phyloP scores from a whole-genome alignment of 2,888 invertebrate genomes.

The Anodontia alba region DNA sequence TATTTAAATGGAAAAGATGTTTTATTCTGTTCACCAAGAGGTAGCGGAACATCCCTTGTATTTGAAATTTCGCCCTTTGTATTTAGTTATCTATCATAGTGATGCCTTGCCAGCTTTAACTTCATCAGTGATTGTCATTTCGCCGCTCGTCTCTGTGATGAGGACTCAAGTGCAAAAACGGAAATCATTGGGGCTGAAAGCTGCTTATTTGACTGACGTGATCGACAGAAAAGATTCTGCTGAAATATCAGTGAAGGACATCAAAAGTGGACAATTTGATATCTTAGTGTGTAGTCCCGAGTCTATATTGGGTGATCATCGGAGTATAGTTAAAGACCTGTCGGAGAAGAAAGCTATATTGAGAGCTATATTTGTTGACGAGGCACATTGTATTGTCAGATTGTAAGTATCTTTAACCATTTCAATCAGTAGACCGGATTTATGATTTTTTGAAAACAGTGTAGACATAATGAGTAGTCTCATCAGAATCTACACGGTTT shows the following conservation, averaged over 20 bases:
- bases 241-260: neutral
- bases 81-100: neutral
- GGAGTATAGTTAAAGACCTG: neutral
- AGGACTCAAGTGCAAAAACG: conserved; percentile 3
- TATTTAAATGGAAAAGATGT: conserved; percentile 18
- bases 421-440: too few relatives aligned
- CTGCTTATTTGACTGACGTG: conserved; percentile 8
- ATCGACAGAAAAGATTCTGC: neutral
- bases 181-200: neutral
- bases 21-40: conserved; percentile 22
- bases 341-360: neutral
- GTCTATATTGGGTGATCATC: neutral
- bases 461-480: too few relatives aligned
- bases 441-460: too few relatives aligned
- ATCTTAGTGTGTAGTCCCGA: neutral
- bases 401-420: conserved; percentile 16
- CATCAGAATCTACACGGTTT: too few relatives aligned
- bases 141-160: conserved; percentile 11
- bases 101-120: neutral
- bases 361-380: neutral
- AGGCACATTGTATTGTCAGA: neutral
- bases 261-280: neutral
- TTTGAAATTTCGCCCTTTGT: conserved; percentile 12
- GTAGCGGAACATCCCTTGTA: conserved; percentile 25
- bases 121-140: conserved; percentile 12